These are phyloP conservation scores for Gastracanthus pulcherrimus DNA, from an alignment of 2,888 invertebrate genomes.

Conservation along the genomic window DNA sequence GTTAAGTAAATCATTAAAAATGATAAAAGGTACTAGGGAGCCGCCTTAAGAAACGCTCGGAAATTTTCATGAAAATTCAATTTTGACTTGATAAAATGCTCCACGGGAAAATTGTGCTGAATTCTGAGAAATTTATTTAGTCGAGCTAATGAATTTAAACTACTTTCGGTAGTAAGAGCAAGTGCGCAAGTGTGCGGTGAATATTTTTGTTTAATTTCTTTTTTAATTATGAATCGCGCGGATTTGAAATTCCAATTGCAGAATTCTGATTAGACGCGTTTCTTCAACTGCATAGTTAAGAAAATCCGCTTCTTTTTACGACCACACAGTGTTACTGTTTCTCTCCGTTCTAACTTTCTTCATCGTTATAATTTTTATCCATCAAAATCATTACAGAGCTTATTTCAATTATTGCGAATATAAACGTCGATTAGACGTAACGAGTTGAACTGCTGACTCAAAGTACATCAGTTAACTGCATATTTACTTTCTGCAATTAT, in stretches of 20 bases:
- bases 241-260: neutral
- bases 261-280: neutral
- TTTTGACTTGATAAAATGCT: neutral
- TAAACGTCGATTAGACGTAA: no score
- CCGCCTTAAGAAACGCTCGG: no score
- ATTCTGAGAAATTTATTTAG: slow-evolving; percentile 2
- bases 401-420: no score
- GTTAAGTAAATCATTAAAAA: no score
- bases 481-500: no score
- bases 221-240: slow-evolving; percentile 16
- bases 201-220: neutral
- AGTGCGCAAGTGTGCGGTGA: neutral
- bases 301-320: neutral
- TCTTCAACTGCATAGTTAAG: neutral
- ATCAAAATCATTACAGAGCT: no score
- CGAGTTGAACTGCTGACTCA: no score
- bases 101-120: neutral
- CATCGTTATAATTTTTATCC: neutral
- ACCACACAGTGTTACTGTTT: neutral
- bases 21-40: no score
- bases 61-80: neutral
- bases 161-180: neutral
- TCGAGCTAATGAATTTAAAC: slow-evolving; percentile 3
- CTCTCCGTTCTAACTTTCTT: neutral
- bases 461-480: no score